Base-by-base conservation (phyloP, 2,888 invertebrate genomes). In the Heliconius ethilla region DNA sequence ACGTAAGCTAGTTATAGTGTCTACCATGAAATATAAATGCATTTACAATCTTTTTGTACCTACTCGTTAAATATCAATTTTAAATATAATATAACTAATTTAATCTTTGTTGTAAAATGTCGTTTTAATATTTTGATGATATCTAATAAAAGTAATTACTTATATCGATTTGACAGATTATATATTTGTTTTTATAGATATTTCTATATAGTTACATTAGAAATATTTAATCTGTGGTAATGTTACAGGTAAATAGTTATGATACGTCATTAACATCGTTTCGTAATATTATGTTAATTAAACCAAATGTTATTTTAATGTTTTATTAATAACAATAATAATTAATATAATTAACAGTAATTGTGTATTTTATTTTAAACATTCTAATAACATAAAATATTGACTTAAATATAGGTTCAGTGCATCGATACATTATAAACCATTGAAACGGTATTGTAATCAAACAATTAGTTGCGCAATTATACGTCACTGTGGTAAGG, bases 401-500 rank as follows among this genome's bases (percentile, higher is more conserved):
- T 9, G 27, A 63, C 45, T 51, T 79, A 74, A 62, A 37, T 72
- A 73, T 55, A 67, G 40, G 29, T 69, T 59, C 75, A 78, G 69
- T 76, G 78, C 63, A 78, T 63, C n/a, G 62, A n/a, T 63, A 33
- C 65, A 75, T 25, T 55, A 29, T 74, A 70, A 79, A 74, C n/a
- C 75, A 76, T 51, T 73, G n/a, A 55, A 70, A 72, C 55, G 62
- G 76, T 79, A 76, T n/a, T 78, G 78, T 77, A 63, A 78, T 78
- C 75, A 33, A 76, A 76, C 62, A 75, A 80, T 78, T 69, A 37
- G 77, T 76, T 81, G 76, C 70, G 77, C 75, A 81, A 81, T 82
- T 75, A 84, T 33, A 84, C 93, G 67, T 91, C 91, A 82, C 90
- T 92, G 27, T 90, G 87, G 78, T 86, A 87, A n/a, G 85, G 83